These are phyloP conservation scores for Macroglossus sobrinus DNA, from an alignment of 2,113 vertebrate genomes.

Conservation along the genomic window DNA sequence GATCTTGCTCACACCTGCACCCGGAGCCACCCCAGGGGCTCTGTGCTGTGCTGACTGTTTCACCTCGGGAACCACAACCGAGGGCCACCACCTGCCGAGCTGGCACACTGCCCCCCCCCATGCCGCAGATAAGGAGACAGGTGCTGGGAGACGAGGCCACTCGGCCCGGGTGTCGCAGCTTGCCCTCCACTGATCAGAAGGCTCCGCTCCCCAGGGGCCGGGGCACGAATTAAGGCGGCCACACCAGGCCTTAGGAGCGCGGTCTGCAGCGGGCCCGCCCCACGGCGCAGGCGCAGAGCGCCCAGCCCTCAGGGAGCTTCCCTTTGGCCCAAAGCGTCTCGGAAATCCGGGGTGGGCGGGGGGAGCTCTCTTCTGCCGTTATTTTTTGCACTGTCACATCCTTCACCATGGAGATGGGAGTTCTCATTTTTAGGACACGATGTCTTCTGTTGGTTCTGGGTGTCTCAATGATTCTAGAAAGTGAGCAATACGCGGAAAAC, in stretches of 20 bases:
- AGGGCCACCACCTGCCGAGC: neutral
- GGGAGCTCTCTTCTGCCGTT: neutral
- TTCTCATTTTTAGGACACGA: neutral
- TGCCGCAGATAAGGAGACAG: neutral
- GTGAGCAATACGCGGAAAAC: neutral
- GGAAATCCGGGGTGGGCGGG: too few species aligned
- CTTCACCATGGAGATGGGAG: neutral
- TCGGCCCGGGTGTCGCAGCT: neutral
- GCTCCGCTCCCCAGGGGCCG: neutral
- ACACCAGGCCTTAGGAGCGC: too few species aligned
- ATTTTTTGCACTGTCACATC: neutral
- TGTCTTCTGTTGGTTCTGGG: too few species aligned
- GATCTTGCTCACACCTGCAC: neutral
- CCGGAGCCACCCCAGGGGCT: neutral
- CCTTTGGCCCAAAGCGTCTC: neutral
- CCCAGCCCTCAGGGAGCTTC: neutral
- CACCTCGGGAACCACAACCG: neutral
- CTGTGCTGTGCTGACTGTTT: neutral
- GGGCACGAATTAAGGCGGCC: neutral
- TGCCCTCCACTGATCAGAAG: neutral
- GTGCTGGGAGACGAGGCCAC: neutral
- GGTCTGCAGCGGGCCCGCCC: too few species aligned
- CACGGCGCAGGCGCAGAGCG: neutral
- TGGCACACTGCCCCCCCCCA: neutral
- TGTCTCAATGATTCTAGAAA: constrained; percentile 23